phyloP scores from a whole-genome alignment of 2,797 vertebrate species.

The Sebastes nivosus region DNA sequence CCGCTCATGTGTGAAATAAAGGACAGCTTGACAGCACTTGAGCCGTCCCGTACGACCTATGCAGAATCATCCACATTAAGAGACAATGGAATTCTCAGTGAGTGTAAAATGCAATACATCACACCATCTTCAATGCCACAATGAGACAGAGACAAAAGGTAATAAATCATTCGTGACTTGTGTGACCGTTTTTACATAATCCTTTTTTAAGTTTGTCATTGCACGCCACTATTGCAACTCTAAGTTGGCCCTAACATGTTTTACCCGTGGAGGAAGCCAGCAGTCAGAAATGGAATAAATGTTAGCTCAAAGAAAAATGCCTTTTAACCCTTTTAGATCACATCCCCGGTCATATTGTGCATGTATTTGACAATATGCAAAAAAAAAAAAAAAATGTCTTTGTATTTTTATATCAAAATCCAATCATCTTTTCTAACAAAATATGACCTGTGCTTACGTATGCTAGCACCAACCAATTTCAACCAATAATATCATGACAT shows the following conservation, averaged over 20 bases:
- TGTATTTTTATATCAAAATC: too few relatives aligned
- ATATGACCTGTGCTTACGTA: too few relatives aligned
- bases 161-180: slow-evolving; percentile 62
- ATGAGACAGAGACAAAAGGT: slow-evolving; percentile 40
- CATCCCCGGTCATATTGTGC: neutral
- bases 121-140: slow-evolving; percentile 56
- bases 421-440: too few relatives aligned
- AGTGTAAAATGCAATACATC: slow-evolving; percentile 66
- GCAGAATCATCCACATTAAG: slow-evolving; percentile 54
- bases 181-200: slow-evolving; percentile 56
- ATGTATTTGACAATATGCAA: neutral
- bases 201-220: slow-evolving; percentile 26
- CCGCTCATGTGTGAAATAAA: slow-evolving; percentile 64
- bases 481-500: too few relatives aligned
- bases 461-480: too few relatives aligned
- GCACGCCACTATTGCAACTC: neutral
- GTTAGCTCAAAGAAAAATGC: neutral
- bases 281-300: neutral
- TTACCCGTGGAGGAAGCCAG: neutral
- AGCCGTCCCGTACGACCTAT: slow-evolving; percentile 41
- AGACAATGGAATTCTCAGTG: slow-evolving; percentile 64
- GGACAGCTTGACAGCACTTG: slow-evolving; percentile 62
- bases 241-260: neutral
- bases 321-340: too few relatives aligned
- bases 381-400: too few relatives aligned